Conservation (phyloP, 2,113 vertebrate genomes). For the Solea solea region DNA sequence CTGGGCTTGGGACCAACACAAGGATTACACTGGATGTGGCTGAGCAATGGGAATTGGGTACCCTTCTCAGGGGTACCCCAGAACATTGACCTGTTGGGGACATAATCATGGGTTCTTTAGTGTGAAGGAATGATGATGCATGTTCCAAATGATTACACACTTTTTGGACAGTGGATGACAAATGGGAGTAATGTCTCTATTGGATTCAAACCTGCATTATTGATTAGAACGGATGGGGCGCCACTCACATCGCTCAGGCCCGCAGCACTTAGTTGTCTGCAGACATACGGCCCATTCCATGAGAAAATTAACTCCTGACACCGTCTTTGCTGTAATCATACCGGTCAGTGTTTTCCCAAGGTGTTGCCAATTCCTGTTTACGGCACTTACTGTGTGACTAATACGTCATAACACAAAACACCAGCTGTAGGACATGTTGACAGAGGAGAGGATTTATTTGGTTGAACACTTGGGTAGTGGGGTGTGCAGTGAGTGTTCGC, state of each 20-base stretch:
- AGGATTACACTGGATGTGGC: no score
- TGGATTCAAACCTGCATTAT: conserved; percentile 40
- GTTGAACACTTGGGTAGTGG: no score
- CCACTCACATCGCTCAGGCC: conserved; percentile 21
- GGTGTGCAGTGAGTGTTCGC: no score
- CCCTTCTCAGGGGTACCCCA: no score
- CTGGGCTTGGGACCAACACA: no score
- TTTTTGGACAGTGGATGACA: conserved; percentile 12
- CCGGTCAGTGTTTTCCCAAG: conserved; percentile 64
- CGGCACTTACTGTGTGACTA: conserved; percentile 72
- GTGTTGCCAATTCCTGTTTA: conserved; percentile 67
- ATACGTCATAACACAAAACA: conserved; percentile 52
- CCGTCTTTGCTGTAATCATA: conserved; percentile 58
- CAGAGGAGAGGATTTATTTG: no score
- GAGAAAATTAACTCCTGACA: conserved; percentile 36
- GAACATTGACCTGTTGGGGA: background rate
- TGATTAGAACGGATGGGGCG: conserved; percentile 42
- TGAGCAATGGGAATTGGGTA: no score
- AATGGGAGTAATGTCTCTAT: conserved; percentile 12
- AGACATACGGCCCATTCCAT: conserved; percentile 49
- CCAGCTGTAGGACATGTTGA: background rate
- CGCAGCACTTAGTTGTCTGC: conserved; percentile 45
- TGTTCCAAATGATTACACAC: background rate
- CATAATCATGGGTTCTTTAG: background rate
- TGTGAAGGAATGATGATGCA: background rate